Conservation (phyloP, 1,140 invertebrate species). For the Chelonus insularis region DNA sequence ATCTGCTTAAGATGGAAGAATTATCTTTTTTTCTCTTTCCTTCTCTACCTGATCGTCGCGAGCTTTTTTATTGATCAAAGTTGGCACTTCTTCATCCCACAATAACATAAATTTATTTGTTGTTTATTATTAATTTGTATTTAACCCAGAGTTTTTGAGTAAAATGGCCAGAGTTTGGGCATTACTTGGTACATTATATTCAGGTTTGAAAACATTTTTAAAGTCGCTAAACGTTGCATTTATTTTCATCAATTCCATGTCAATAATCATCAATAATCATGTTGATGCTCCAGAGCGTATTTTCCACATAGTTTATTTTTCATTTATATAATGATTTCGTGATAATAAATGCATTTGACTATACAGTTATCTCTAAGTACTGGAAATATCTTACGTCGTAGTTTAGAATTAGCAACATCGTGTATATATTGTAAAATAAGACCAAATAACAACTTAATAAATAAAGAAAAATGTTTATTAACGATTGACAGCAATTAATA, state of each 20-base stretch:
- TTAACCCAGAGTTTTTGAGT: conserved; percentile 16
- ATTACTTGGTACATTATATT: conserved; percentile 3
- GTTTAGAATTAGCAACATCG: conserved; percentile 10
- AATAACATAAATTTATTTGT: conserved; percentile 23
- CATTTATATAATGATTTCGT: conserved; percentile 33
- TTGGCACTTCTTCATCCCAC: conserved; percentile 9
- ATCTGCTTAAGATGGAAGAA: conserved; percentile 15
- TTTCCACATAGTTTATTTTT: conserved; percentile 35
- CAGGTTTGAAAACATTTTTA: conserved; percentile 23
- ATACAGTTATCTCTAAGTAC: conserved; percentile 29
- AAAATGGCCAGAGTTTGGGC: conserved; percentile 18
- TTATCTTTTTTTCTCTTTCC: conserved; percentile 8
- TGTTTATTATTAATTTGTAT: conserved; percentile 16
- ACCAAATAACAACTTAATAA: too few relatives aligned
- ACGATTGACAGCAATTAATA: too few relatives aligned
- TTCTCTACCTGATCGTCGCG: conserved; percentile 16
- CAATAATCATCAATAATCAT: conserved; percentile 28
- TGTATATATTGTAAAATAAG: too few relatives aligned
- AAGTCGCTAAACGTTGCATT: conserved; percentile 23
- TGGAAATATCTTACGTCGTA: conserved; percentile 29
- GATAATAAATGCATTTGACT: conserved; percentile 28
- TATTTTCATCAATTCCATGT: conserved; percentile 21
- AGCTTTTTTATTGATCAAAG: conserved; percentile 13
- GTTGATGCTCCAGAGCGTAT: conserved; percentile 26
- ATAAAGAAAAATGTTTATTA: too few relatives aligned